A percentile compares a stretch with the other conserved stretches of the same genome.
phyloP scores from a whole-genome alignment of 2,113 vertebrate species.

The Chionis minor region DNA sequence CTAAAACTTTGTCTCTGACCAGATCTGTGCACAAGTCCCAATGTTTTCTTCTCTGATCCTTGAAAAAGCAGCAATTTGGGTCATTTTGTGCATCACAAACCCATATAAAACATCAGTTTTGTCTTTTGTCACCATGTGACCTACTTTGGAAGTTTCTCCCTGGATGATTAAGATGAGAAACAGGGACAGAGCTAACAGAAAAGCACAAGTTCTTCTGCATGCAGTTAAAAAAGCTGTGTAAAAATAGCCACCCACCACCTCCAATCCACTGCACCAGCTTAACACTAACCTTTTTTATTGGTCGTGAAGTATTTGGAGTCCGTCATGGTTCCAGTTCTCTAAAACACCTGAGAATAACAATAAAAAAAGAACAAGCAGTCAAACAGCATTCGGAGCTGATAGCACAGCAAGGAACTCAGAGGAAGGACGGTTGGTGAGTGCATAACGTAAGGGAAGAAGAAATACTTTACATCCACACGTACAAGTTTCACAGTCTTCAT shows the following conservation, averaged over 20 bases:
- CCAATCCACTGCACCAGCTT: not conserved
- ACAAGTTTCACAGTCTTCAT: not conserved
- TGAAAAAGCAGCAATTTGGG: not conserved
- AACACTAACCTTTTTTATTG: conserved; percentile 93
- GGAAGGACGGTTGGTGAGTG: accelerated
- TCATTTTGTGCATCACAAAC: not conserved
- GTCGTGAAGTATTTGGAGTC: conserved; percentile 99
- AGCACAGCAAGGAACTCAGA: not conserved
- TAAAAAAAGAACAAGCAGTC: not conserved
- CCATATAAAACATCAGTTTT: accelerated
- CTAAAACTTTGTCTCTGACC: not conserved
- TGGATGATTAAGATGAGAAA: conserved; percentile 47
- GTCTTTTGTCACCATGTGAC: conserved; percentile 28
- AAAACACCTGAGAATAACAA: conserved; percentile 59
- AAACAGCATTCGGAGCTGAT: not conserved
- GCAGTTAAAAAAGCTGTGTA: not conserved
- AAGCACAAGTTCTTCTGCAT: conserved; percentile 5
- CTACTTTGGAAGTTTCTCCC: conserved; percentile 45
- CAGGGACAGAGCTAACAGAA: conserved; percentile 36
- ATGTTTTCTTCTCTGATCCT: not conserved
- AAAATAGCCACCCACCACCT: conserved; percentile 46
- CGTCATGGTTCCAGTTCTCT: conserved; percentile 86
- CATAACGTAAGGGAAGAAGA: accelerated
- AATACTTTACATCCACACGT: not conserved
- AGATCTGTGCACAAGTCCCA: not conserved